A percentile compares a stretch with the other conserved stretches of the same genome.
phyloP scores from a whole-genome alignment of 2,797 vertebrate species.

The Rhinichthys osculus region DNA sequence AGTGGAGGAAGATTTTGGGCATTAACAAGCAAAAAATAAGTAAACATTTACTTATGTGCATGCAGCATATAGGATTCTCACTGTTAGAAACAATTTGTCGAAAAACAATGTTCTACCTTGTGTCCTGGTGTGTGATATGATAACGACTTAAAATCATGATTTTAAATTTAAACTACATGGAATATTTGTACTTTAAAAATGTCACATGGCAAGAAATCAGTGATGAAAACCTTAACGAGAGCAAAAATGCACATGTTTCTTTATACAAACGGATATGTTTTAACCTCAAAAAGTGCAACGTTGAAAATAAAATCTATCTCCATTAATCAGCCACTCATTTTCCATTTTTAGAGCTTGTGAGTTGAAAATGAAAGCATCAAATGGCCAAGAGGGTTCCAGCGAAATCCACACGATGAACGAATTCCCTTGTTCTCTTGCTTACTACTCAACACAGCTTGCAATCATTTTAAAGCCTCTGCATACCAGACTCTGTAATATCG shows the following conservation, averaged over 20 bases:
- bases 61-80: too few relatives aligned
- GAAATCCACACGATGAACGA: constrained; percentile 29
- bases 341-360: not conserved
- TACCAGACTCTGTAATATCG: constrained; percentile 54
- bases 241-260: not conserved
- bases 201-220: not conserved
- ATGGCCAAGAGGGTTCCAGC: constrained; percentile 1
- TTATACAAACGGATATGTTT: not conserved
- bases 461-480: constrained; percentile 40
- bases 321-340: not conserved
- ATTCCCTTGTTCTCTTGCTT: constrained; percentile 2
- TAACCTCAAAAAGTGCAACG: not conserved
- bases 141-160: not conserved
- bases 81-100: not conserved
- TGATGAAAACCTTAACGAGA: not conserved
- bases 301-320: not conserved
- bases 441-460: constrained; percentile 49
- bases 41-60: too few relatives aligned
- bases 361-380: constrained; percentile 10
- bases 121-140: not conserved
- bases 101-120: not conserved
- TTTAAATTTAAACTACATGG: not conserved
- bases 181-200: not conserved
- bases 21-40: not conserved
- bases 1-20: not conserved